Percentiles rank a stretch among this genome's conserved stretches.
Conservation (phyloP, 2,888 invertebrate genomes). For the Timandra comae region DNA sequence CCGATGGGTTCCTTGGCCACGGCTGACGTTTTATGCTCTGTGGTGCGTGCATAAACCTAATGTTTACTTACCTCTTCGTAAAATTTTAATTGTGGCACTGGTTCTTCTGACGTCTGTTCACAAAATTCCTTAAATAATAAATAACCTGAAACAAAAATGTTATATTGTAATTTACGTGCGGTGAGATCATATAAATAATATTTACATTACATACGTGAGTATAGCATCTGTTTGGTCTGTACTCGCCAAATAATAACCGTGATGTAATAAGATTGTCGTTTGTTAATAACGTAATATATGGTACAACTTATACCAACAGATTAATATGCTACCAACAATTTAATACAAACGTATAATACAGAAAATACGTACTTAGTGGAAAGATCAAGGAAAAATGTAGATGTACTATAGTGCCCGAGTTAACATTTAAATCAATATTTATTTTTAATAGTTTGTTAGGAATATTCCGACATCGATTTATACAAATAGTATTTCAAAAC, state of each 20-base stretch:
- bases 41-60: conserved; percentile 2
- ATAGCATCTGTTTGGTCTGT: conserved; percentile 18
- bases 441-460: no score
- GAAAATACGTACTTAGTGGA: no score
- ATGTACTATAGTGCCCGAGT: no score
- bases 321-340: no score
- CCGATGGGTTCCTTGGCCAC: no score
- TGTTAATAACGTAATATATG: conserved; percentile 9
- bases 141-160: conserved; percentile 87
- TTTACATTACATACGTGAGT: conserved; percentile 11
- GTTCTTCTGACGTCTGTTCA: conserved; percentile 96
- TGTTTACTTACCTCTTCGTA: conserved; percentile 93
- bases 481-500: no score
- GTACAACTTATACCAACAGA: no score
- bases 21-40: conserved; percentile 3
- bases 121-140: conserved; percentile 99
- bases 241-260: conserved; percentile 16
- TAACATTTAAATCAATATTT: no score
- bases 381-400: no score
- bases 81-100: conserved; percentile 98
- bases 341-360: no score
- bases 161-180: conserved; percentile 12
- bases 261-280: conserved; percentile 14
- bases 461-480: no score
- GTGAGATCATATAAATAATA: conserved; percentile 16